Conservation (phyloP, 92 coral and sea anemone genomes). For the Muricea muricata region DNA sequence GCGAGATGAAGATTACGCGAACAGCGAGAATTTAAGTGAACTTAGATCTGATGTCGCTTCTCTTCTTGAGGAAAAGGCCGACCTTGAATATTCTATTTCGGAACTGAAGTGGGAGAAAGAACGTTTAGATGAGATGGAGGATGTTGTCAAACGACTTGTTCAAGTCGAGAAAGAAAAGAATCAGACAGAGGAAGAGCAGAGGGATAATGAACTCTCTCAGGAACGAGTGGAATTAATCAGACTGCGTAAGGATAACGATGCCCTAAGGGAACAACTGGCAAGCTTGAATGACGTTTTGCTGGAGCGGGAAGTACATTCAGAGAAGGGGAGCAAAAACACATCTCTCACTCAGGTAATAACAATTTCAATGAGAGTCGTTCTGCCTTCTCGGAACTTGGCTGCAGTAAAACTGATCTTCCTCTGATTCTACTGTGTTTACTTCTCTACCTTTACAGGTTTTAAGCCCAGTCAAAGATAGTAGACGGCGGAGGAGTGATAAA, state of each 20-base stretch:
- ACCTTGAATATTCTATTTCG: slow-evolving; percentile 72
- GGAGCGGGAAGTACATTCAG: slow-evolving; percentile 68
- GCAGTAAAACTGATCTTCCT: neutral
- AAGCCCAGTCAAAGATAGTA: slow-evolving; percentile 28
- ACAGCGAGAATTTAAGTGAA: slow-evolving; percentile 11
- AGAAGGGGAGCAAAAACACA: slow-evolving; percentile 16
- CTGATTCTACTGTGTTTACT: neutral
- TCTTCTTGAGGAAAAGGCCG: slow-evolving; percentile 71
- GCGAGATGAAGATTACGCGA: slow-evolving; percentile 24
- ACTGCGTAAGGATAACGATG: slow-evolving; percentile 21
- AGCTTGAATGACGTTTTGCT: slow-evolving; percentile 62
- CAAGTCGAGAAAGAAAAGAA: slow-evolving; percentile 77
- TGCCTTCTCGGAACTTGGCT: too few relatives aligned
- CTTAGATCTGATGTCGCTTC: slow-evolving; percentile 61
- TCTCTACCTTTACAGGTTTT: neutral
- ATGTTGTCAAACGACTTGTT: slow-evolving; percentile 75
- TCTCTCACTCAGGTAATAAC: slow-evolving; percentile 16
- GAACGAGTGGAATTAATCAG: slow-evolving; percentile 5
- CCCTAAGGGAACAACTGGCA: slow-evolving; percentile 28
- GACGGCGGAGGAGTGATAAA: slow-evolving; percentile 8
- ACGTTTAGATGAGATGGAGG: slow-evolving; percentile 76
- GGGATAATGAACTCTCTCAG: neutral
- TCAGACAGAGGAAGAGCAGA: neutral
- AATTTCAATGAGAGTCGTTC: too few relatives aligned
- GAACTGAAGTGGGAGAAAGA: slow-evolving; percentile 70